These are phyloP conservation scores for Aleiodes testaceus DNA, from an alignment of 2,888 invertebrate genomes.

Conservation along the genomic window DNA sequence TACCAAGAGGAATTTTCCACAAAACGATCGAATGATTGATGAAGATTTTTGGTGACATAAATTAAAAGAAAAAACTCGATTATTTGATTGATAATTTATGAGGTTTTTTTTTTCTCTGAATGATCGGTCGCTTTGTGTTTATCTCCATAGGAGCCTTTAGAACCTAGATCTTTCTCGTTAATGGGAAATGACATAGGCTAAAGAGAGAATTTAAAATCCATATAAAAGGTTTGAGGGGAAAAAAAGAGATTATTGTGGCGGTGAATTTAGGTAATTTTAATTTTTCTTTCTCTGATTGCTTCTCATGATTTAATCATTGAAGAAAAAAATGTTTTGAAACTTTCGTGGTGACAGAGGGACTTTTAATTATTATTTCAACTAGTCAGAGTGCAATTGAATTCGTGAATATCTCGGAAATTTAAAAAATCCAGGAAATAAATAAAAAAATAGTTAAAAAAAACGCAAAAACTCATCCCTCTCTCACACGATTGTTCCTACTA, in stretches of 20 bases:
- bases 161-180: neutral
- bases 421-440: neutral
- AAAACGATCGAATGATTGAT: constrained; percentile 19
- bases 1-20: constrained; percentile 8
- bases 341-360: neutral
- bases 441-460: neutral
- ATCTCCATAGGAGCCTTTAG: constrained; percentile 19
- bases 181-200: constrained; percentile 16
- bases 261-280: constrained; percentile 20
- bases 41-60: constrained; percentile 31
- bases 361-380: neutral
- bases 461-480: neutral
- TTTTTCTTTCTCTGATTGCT: constrained; percentile 7
- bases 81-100: neutral
- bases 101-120: constrained; percentile 5
- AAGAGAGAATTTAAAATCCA: constrained; percentile 10
- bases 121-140: constrained; percentile 5
- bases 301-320: neutral
- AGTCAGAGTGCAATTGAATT: neutral
- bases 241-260: neutral
- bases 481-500: constrained; percentile 27
- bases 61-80: constrained; percentile 32
- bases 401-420: neutral
- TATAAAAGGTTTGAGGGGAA: neutral
- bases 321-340: neutral